phyloP scores from a whole-genome alignment of 2,113 vertebrate genomes.

The Falco punctatus region DNA sequence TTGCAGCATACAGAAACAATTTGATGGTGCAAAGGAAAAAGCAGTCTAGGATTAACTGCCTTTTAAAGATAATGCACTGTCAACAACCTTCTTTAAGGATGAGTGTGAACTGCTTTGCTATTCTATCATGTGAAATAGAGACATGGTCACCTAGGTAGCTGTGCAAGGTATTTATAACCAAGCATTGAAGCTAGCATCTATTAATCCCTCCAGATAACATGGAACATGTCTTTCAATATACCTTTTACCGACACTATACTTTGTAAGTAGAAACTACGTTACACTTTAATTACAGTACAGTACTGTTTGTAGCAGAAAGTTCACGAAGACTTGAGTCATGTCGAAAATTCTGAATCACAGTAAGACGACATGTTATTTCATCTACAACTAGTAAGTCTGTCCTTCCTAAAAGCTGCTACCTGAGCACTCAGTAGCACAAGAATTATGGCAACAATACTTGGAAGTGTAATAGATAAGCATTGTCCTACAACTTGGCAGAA shows the following conservation, averaged over 20 bases:
- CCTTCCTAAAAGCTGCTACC: not conserved
- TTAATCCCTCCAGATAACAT: not conserved
- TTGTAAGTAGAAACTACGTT: not conserved
- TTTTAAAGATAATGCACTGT: not conserved
- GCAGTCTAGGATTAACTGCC: not conserved
- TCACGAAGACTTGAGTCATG: not conserved
- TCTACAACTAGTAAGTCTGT: not conserved
- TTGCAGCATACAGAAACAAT: not conserved
- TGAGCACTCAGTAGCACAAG: not conserved
- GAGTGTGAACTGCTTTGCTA: not conserved
- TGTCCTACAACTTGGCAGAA: not conserved
- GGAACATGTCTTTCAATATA: not conserved
- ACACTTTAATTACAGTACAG: not conserved
- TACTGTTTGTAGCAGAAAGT: not conserved
- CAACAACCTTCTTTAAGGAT: not conserved
- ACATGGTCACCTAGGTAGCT: not conserved
- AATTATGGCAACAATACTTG: not conserved
- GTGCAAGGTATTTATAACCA: not conserved
- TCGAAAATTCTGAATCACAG: not conserved
- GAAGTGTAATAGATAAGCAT: not conserved
- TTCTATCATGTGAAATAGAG: not conserved
- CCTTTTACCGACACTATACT: not conserved
- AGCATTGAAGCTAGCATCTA: not conserved
- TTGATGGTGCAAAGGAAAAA: not conserved
- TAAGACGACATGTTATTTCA: not conserved